A percentile compares a stretch with the other conserved stretches of the same genome.
phyloP scores from a whole-genome alignment of 2,888 invertebrate genomes.

The Stenchaetothrips biformis region DNA sequence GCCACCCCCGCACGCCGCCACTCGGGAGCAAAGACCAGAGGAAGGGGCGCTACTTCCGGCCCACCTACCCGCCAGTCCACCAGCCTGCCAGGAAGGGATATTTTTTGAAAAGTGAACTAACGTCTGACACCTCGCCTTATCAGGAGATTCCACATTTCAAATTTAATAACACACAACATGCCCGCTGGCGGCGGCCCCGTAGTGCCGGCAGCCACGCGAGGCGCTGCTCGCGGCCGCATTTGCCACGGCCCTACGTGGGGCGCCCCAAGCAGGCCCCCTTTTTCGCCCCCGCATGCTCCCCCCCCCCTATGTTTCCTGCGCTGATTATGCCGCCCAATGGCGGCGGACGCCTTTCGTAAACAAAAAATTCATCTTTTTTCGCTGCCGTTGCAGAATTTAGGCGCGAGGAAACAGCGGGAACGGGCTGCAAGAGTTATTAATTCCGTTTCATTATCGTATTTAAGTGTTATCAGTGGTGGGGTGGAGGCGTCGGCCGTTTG shows the following conservation, averaged over 20 bases:
- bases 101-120: conserved; percentile 20
- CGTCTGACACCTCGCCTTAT: conserved; percentile 20
- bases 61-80: not conserved
- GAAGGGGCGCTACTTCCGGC: not conserved
- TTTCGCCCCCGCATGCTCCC: too few relatives aligned
- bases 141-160: conserved; percentile 14
- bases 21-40: not conserved
- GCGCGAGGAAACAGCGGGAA: too few relatives aligned
- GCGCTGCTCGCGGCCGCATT: not conserved
- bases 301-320: too few relatives aligned
- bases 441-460: conserved; percentile 6
- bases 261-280: not conserved
- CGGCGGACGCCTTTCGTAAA: too few relatives aligned
- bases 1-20: too few relatives aligned
- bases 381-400: too few relatives aligned
- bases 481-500: not conserved
- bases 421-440: not conserved
- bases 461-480: not conserved
- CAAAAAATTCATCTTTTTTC: too few relatives aligned
- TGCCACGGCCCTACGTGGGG: not conserved
- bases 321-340: too few relatives aligned
- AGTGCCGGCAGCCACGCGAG: not conserved
- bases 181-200: not conserved
- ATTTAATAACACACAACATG: conserved; percentile 22
- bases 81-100: conserved; percentile 13